Evolutionary conservation across 2,797 vertebrate species (phyloP).

Genomic region (Lacerta agilis): DNA sequence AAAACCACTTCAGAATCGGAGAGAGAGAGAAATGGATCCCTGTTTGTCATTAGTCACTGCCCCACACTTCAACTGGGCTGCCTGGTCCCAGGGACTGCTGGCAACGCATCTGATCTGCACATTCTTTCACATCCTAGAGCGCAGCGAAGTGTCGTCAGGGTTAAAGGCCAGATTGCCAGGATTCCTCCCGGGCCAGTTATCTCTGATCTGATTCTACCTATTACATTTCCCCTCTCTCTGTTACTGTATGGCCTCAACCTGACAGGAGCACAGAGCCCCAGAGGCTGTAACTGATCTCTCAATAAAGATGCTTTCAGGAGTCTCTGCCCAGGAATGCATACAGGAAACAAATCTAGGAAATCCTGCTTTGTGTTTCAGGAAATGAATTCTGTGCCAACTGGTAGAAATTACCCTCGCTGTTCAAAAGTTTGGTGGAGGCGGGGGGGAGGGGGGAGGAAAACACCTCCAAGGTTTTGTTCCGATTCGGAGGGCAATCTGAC

Average conservation of each 20-base stretch:
- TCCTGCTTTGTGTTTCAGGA: slow-evolving; percentile 81
- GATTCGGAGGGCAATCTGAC: slow-evolving; percentile 64
- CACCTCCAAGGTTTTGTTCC: slow-evolving; percentile 58
- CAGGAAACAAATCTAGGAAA: slow-evolving; percentile 83
- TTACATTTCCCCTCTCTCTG: slow-evolving; percentile 69
- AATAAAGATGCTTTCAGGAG: slow-evolving; percentile 73
- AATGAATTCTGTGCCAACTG: slow-evolving; percentile 75
- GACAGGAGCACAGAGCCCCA: slow-evolving; percentile 60
- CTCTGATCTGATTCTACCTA: slow-evolving; percentile 72
- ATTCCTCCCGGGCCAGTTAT: slow-evolving; percentile 62
- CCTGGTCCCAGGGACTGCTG: slow-evolving; percentile 34
- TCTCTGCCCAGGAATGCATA: slow-evolving; percentile 59
- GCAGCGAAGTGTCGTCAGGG: slow-evolving; percentile 40
- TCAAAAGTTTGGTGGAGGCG: slow-evolving; percentile 40
- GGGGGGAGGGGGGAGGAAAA: slow-evolving; percentile 35
- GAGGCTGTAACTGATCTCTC: slow-evolving; percentile 74
- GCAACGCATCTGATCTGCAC: slow-evolving; percentile 12
- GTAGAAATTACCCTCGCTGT: slow-evolving; percentile 73
- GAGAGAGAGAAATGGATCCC: slow-evolving; percentile 61
- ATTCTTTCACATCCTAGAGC: slow-evolving; percentile 57
- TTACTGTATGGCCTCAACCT: slow-evolving; percentile 71
- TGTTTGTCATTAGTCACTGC: slow-evolving; percentile 28
- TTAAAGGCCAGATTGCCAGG: slow-evolving; percentile 54
- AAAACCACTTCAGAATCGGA: slow-evolving; percentile 58
- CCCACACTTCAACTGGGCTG: slow-evolving; percentile 25